Base-by-base conservation (phyloP, 2,888 invertebrate genomes). In the Pteria penguin region DNA sequence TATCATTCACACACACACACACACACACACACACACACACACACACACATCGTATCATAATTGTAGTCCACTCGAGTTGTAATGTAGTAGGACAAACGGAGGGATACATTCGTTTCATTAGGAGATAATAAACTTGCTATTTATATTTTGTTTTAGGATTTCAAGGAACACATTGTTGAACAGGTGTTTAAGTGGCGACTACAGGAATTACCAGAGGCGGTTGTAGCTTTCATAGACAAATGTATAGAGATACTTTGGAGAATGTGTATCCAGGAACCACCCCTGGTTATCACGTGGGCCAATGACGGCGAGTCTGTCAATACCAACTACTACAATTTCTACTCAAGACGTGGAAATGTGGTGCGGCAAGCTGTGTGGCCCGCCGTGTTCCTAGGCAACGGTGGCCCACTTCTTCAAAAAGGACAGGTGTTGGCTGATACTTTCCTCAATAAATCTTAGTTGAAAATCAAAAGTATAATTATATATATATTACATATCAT, bases 231-330 rank as follows among this genome's bases (percentile, higher is more conserved):
- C 32, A 57, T 55, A 57, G 68, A 68, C 31, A 68, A 57, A 32
- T 68, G 68, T 26, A 32, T 68, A 24, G 68, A 68, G 31, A 31
- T 68, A 22, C 27, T 68, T 22, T 68, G 68, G 68, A 32, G 32
- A 1, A 68, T 68, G 68, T 68, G 68, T 32, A 68, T 68, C 24
- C 68, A 68, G 33, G 68, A 68, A 33, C 68, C 68, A 14, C 68
- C 68, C 14, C 55, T 68, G 68, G 68, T 68, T n/a, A 68, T 68
- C 32, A 68, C 68, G 3, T 68, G 68, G 68, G 68, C 68, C 11
- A 68, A 55, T 57, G 68, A 68, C 33, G 68, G 68, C 27, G 68
- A 68, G 32, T 52, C 32, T n/a, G 55, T 68, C 2, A 68, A 68
- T 27, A 33, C 24, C 8, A 57, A 57, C 32, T 68, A 68, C 33